phyloP scores from a whole-genome alignment of 2,797 vertebrate genomes.

The Adrianichthys oophorus region DNA sequence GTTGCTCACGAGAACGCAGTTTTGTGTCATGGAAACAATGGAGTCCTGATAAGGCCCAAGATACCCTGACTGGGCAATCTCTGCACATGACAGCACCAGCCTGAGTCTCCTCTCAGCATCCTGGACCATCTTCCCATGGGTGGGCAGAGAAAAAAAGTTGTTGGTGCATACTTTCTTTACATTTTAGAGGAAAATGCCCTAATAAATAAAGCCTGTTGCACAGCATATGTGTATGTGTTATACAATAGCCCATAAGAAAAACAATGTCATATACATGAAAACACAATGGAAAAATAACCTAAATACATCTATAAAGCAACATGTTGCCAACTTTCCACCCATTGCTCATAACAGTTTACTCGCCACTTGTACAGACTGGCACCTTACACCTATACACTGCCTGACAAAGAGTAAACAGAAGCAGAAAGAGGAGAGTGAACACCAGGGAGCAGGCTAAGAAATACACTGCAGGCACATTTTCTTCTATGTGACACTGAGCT shows the following conservation, averaged over 20 bases:
- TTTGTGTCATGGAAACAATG: constrained; percentile 85
- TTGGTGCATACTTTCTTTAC: background rate
- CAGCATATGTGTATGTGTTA: constrained; percentile 7
- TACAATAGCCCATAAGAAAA: constrained; percentile 7
- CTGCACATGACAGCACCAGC: constrained; percentile 80
- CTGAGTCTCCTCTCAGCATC: constrained; percentile 84
- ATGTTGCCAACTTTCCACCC: constrained; percentile 75
- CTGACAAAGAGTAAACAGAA: constrained; percentile 62
- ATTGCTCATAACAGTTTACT: constrained; percentile 77
- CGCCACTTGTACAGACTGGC: constrained; percentile 61
- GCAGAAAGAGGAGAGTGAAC: constrained; percentile 19
- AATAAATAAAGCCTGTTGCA: background rate
- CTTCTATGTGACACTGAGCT: constrained; percentile 1
- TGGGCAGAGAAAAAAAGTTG: constrained; percentile 43
- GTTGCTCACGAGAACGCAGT: constrained; percentile 86
- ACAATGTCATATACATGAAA: constrained; percentile 34
- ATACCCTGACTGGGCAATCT: constrained; percentile 58
- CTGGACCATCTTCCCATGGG: constrained; percentile 79
- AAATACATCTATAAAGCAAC: constrained; percentile 58
- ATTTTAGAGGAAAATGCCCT: background rate
- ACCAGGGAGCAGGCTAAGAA: constrained; percentile 10
- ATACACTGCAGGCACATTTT: background rate
- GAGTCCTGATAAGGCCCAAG: constrained; percentile 78
- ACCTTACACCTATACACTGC: constrained; percentile 71
- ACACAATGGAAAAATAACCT: constrained; percentile 29